These are phyloP conservation scores for Rotaria socialis DNA, from an alignment of 2,888 invertebrate species.

Conservation along the genomic window DNA sequence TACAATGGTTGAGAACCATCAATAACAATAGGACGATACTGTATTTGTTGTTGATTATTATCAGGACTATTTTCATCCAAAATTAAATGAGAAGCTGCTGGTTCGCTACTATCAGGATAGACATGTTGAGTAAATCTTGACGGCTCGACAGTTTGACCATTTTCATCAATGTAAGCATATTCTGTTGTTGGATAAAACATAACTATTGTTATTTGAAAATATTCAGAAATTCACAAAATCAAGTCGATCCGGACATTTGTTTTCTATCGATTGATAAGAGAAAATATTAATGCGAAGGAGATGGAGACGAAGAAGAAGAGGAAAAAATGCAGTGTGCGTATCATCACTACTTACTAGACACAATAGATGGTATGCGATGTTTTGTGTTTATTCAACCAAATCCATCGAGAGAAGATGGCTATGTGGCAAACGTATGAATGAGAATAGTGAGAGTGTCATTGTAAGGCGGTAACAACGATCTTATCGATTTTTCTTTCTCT, in stretches of 20 bases:
- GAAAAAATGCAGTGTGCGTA: neutral
- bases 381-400: neutral
- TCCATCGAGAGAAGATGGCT: neutral
- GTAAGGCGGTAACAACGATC: neutral
- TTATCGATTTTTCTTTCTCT: neutral
- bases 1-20: slow-evolving; percentile 8
- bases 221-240: neutral
- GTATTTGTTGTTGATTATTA: neutral
- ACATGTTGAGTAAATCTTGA: neutral
- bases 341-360: neutral
- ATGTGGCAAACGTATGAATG: neutral
- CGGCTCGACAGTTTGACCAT: neutral
- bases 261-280: neutral
- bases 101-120: neutral
- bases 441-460: neutral
- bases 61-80: neutral
- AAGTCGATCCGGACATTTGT: neutral
- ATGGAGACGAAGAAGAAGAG: neutral
- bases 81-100: neutral
- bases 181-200: neutral
- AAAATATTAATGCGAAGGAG: neutral
- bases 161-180: neutral
- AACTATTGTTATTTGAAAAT: neutral
- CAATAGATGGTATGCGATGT: neutral
- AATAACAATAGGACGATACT: neutral